phyloP scores from a whole-genome alignment of 2,888 invertebrate genomes.

The Epiblema foenella region DNA sequence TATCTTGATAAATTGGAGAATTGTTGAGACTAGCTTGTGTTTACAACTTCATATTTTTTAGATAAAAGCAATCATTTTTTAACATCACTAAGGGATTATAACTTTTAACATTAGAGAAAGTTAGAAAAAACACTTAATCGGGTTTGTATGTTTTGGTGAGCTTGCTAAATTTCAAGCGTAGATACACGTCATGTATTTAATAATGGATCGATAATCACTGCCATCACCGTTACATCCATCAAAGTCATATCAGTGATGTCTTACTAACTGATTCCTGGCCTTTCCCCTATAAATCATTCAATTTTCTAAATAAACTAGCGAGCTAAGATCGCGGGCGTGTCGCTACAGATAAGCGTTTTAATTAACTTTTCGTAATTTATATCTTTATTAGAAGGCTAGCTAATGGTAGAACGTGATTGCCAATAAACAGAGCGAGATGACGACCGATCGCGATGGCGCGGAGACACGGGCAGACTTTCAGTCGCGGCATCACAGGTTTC shows the following conservation, averaged over 20 bases:
- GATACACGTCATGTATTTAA: slow-evolving; percentile 28
- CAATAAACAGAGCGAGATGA: slow-evolving; percentile 60
- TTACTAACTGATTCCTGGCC: slow-evolving; percentile 46
- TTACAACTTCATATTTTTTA: not conserved
- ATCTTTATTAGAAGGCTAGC: slow-evolving; percentile 76
- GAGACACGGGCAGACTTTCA: slow-evolving; percentile 51
- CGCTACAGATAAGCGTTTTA: slow-evolving; percentile 76
- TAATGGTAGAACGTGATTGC: slow-evolving; percentile 74
- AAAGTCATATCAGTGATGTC: slow-evolving; percentile 51
- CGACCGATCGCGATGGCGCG: slow-evolving; percentile 67
- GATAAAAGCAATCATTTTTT: not conserved
- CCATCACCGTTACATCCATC: slow-evolving; percentile 59
- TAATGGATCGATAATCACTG: slow-evolving; percentile 36
- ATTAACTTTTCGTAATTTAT: slow-evolving; percentile 83
- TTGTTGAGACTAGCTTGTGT: not conserved
- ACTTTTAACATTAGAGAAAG: slow-evolving; percentile 24
- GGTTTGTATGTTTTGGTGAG: slow-evolving; percentile 11
- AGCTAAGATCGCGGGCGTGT: slow-evolving; percentile 58
- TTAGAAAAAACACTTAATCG: slow-evolving; percentile 1
- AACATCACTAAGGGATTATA: not conserved
- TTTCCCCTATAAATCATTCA: slow-evolving; percentile 75
- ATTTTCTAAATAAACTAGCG: slow-evolving; percentile 67
- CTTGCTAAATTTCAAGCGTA: slow-evolving; percentile 11
- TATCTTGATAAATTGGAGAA: too few species aligned
- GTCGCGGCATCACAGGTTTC: slow-evolving; percentile 44